Base-by-base conservation (phyloP, 2,797 vertebrate genomes). In the Eptatretus atami region DNA sequence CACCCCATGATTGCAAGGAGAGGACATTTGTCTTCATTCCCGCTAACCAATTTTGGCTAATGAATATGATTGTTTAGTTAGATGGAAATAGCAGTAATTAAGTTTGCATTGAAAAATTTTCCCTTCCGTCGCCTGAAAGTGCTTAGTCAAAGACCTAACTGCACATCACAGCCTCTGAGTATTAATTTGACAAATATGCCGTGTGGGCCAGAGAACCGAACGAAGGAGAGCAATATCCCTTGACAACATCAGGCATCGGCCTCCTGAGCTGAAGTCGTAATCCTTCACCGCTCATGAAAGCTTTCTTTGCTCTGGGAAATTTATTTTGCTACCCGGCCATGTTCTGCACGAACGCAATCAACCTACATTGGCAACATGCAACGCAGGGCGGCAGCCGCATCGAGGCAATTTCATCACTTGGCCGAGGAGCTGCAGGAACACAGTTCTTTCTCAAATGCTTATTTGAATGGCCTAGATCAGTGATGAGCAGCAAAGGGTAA, bases 1-100 rank as follows among this genome's bases (percentile, higher is more conserved):
- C 31, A 44, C 2, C 31, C 31, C 31, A 44, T 44, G 31, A 44
- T 44, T 44, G 31, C 31, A 44, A 44, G 31, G 31, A 44, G 31
- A 44, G 31, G 31, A 44, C 31, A 90, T 98, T 83, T 81, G 80
- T 96, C 90, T 90, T 98, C 86, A 92, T 94, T 86, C 81, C 84
- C 80, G 78, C 86, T 86, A 93, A 96, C n/a, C 88, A 98, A 98
- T n/a, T 98, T 96, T 93, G 86, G 86, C n/a, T 96, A 95, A 98
- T 95, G 86, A 98, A 98, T n/a, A 92, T 93, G n/a, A 95, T 96
- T 88, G 87, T 98, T 94, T 88, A 90, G 87, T 96, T 96, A 87
- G 86, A 96, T 95, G 92, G 86, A 93, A 94, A 98, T 93, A 92
- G 90, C 93, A 94, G 90, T 85, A 88, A 96, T 96, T 94, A 96